Conservation (phyloP, 2,113 vertebrate genomes). For the Salvelinus fontinalis region DNA sequence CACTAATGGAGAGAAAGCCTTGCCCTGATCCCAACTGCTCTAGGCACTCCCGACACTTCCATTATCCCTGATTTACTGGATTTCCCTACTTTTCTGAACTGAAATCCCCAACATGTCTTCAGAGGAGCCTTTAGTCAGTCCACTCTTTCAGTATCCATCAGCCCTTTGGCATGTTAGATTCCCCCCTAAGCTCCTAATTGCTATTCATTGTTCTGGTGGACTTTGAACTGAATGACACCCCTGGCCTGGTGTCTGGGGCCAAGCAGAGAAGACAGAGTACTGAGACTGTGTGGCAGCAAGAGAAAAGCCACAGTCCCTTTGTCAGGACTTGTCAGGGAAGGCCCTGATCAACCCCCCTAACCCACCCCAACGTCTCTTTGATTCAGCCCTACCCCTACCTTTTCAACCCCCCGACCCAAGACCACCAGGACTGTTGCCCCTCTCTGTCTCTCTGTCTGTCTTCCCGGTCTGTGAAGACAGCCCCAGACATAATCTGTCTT, state of each 20-base stretch:
- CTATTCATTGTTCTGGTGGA: slow-evolving; percentile 67
- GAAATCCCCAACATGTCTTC: neutral
- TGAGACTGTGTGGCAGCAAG: slow-evolving; percentile 15
- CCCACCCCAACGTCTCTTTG: slow-evolving; percentile 1
- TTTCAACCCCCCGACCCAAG: neutral
- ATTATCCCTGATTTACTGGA: slow-evolving; percentile 8
- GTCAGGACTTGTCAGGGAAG: slow-evolving; percentile 35
- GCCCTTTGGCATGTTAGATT: slow-evolving; percentile 57
- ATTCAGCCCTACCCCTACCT: neutral
- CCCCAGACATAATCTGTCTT: slow-evolving; percentile 44
- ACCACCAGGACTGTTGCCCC: slow-evolving; percentile 51
- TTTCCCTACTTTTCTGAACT: neutral
- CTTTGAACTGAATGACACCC: slow-evolving; percentile 76
- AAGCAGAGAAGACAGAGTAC: neutral
- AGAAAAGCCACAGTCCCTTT: slow-evolving; percentile 50
- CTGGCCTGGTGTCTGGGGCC: slow-evolving; percentile 38
- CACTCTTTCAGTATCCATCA: slow-evolving; percentile 38
- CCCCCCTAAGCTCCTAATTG: slow-evolving; percentile 74
- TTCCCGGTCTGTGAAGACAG: neutral
- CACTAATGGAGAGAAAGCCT: too few species aligned
- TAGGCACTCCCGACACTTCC: neutral
- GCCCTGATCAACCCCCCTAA: neutral
- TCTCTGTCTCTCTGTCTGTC: slow-evolving; percentile 22
- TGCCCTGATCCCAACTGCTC: neutral
- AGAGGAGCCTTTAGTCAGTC: neutral